Evolutionary conservation across 2,113 vertebrate genomes (phyloP).

Genomic region (Willisornis vidua): DNA sequence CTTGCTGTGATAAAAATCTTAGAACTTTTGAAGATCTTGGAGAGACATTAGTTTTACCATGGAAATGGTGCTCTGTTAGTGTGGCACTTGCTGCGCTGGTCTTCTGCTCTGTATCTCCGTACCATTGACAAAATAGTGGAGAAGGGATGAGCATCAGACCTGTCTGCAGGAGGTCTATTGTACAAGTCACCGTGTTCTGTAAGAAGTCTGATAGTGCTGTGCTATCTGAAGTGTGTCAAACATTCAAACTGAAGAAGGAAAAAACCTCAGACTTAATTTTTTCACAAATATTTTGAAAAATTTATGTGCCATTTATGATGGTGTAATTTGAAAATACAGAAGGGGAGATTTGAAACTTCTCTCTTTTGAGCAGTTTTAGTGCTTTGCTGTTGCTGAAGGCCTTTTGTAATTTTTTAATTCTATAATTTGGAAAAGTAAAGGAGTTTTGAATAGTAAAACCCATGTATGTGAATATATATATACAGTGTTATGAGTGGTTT

Average conservation of each 20-base stretch:
- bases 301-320: background rate
- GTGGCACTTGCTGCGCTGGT: background rate
- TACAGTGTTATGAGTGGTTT: background rate
- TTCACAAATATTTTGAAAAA: background rate
- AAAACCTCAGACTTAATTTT: background rate
- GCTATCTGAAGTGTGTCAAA: background rate
- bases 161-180: background rate
- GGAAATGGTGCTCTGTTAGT: background rate
- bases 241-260: background rate
- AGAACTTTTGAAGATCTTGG: background rate
- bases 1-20: background rate
- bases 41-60: background rate
- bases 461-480: background rate
- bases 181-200: background rate
- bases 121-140: background rate
- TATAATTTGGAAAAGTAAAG: background rate
- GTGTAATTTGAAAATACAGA: background rate
- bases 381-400: background rate
- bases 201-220: background rate
- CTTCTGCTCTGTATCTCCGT: accelerated
- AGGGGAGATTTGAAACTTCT: background rate
- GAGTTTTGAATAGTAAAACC: background rate
- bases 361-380: background rate
- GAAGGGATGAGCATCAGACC: background rate
- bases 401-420: background rate